phyloP scores from a whole-genome alignment of 1,140 invertebrate species.

The Sycobia sp. region DNA sequence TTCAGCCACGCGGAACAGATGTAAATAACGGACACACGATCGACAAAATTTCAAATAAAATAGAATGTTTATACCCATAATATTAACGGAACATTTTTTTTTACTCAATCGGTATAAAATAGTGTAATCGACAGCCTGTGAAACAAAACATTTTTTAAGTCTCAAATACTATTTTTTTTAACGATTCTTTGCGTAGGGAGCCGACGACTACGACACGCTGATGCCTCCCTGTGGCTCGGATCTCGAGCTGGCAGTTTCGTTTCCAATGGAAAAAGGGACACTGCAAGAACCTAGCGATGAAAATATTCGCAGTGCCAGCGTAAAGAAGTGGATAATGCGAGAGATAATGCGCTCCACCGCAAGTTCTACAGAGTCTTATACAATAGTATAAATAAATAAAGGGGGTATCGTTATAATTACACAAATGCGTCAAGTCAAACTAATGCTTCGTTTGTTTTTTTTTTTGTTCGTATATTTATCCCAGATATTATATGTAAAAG shows the following conservation, averaged over 20 bases:
- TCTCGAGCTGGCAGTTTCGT: conserved; percentile 31
- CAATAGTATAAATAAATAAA: conserved; percentile 11
- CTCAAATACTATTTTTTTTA: no score
- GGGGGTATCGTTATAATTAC: neutral
- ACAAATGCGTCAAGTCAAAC: neutral
- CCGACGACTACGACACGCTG: conserved; percentile 20
- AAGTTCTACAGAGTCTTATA: conserved; percentile 35
- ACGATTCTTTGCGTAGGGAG: no score
- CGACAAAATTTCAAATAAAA: no score
- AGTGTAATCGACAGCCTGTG: no score
- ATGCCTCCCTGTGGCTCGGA: conserved; percentile 42
- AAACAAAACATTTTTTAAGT: no score
- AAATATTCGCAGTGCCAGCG: conserved; percentile 35
- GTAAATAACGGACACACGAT: no score
- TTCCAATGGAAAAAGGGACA: conserved; percentile 26
- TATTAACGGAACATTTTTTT: no score
- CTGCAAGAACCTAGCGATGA: conserved; percentile 28
- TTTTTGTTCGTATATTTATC: conserved; percentile 8
- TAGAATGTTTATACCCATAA: no score
- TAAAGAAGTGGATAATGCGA: conserved; percentile 48
- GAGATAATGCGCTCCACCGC: conserved; percentile 37
- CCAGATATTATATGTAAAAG: conserved; percentile 14
- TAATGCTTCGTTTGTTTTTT: no score
- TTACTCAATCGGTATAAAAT: no score
- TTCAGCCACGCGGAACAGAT: no score